Percentiles rank a stretch among this genome's conserved stretches.
These are phyloP conservation scores for Monarcha castaneiventris DNA, from an alignment of 2,113 vertebrate species.

Conservation along the genomic window DNA sequence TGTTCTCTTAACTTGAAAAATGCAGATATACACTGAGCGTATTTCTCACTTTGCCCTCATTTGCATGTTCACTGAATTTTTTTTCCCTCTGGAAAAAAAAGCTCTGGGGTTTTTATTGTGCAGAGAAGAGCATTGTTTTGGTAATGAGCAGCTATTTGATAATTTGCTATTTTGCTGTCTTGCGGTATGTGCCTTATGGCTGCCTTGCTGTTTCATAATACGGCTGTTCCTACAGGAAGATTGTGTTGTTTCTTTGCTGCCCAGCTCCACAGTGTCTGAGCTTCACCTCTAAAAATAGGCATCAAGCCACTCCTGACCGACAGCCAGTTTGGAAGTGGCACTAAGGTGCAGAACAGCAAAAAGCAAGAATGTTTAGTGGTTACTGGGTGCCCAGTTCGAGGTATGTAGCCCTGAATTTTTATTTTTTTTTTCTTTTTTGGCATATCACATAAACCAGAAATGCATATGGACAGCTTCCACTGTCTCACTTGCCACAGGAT, in stretches of 20 bases:
- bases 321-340: neutral
- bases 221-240: neutral
- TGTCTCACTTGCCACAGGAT: neutral
- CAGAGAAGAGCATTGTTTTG: slow-evolving; percentile 28
- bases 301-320: neutral
- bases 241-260: neutral
- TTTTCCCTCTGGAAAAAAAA: neutral
- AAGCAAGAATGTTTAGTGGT: neutral
- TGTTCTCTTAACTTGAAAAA: neutral
- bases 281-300: neutral
- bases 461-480: neutral
- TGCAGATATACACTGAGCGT: rapidly evolving
- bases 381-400: neutral
- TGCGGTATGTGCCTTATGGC: neutral
- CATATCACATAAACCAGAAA: neutral
- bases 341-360: neutral
- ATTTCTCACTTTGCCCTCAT: neutral
- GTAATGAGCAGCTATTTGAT: slow-evolving; percentile 38
- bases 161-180: slow-evolving; percentile 24
- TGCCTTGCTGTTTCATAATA: slow-evolving; percentile 13
- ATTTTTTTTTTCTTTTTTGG: neutral
- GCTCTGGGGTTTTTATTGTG: neutral
- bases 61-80: neutral
- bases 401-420: neutral
- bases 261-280: neutral